phyloP scores from a whole-genome alignment of 2,888 invertebrate species.

The Punctoribates punctum region DNA sequence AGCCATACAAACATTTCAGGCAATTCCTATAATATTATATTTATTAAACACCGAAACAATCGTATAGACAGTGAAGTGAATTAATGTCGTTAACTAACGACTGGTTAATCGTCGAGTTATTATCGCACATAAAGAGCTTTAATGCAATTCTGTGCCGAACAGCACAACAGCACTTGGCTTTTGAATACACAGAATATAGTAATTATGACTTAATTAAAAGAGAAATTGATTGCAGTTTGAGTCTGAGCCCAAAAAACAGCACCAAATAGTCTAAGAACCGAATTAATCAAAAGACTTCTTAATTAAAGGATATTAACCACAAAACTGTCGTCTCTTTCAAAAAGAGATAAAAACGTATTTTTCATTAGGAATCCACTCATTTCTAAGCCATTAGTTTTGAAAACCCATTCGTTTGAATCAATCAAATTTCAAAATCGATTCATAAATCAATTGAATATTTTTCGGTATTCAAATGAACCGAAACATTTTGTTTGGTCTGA shows the following conservation, averaged over 20 bases:
- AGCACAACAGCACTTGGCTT: too few species aligned
- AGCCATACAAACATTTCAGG: background rate
- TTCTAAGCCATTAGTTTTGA: too few species aligned
- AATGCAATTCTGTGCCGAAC: background rate
- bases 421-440: too few species aligned
- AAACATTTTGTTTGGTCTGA: background rate
- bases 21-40: background rate
- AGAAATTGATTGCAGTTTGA: background rate
- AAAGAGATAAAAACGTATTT: too few species aligned
- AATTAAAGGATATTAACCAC: too few species aligned
- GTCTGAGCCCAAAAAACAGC: background rate
- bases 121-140: background rate
- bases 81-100: conserved; percentile 28
- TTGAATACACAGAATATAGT: background rate
- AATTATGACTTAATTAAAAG: background rate
- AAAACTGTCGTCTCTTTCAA: too few species aligned
- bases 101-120: conserved; percentile 10
- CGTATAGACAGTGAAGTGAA: background rate
- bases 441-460: too few species aligned
- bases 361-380: too few species aligned
- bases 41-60: background rate
- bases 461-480: too few species aligned
- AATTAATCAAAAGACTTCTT: background rate
- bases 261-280: background rate
- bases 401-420: too few species aligned